Conservation (phyloP, 1,140 invertebrate genomes). For the Coptotermes formosanus region DNA sequence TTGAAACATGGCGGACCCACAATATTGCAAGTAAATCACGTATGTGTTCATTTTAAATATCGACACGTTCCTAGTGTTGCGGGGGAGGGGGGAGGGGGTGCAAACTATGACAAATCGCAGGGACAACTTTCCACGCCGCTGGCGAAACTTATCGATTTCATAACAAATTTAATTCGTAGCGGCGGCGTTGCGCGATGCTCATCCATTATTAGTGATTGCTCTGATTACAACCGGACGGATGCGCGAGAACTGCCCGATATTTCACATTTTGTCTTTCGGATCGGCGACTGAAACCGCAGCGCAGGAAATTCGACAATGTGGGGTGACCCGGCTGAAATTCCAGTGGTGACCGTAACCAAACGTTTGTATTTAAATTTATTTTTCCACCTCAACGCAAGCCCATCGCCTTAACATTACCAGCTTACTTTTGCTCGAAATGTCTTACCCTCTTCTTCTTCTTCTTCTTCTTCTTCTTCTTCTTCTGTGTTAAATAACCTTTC, state of each 20-base stretch:
- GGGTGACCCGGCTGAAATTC: too few relatives aligned
- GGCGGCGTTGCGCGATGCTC: background rate
- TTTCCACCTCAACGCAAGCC: too few relatives aligned
- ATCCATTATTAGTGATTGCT: constrained; percentile 5
- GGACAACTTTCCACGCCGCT: background rate
- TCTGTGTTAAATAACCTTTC: too few relatives aligned
- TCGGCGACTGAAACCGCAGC: background rate
- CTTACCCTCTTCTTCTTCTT: too few relatives aligned
- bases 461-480: too few relatives aligned
- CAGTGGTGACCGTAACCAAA: too few relatives aligned
- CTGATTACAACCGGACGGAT: constrained; percentile 13
- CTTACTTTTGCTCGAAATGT: too few relatives aligned
- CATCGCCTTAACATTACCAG: too few relatives aligned
- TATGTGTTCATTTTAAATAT: constrained; percentile 3
- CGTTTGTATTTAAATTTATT: too few relatives aligned
- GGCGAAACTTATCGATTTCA: background rate
- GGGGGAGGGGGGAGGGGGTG: background rate
- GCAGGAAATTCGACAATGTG: background rate
- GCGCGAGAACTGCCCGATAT: background rate
- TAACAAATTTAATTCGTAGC: background rate
- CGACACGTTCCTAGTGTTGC: background rate
- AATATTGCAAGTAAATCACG: background rate
- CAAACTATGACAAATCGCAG: background rate
- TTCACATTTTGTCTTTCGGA: constrained; percentile 18
- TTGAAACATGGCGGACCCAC: background rate